Evolutionary conservation across 2,888 invertebrate genomes (phyloP).

Genomic region (Molorchus minor): DNA sequence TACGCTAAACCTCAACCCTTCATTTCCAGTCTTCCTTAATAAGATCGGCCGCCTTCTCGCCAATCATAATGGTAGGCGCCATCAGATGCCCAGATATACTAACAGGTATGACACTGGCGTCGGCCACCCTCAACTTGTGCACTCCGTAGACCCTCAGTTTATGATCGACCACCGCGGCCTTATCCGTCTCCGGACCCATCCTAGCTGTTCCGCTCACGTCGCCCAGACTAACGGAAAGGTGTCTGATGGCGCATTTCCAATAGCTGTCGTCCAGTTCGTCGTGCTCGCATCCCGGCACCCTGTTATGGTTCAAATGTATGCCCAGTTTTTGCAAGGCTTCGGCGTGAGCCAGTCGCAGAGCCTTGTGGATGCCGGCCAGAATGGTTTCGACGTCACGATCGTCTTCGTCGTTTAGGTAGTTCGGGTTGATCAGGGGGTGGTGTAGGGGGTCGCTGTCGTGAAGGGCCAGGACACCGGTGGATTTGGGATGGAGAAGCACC

Average conservation of each 20-base stretch:
- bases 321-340: constrained; percentile 70
- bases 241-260: constrained; percentile 70
- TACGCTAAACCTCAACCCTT: neutral
- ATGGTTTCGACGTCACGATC: constrained; percentile 69
- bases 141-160: constrained; percentile 71
- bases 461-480: constrained; percentile 75
- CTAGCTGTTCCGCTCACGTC: constrained; percentile 69
- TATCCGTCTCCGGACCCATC: constrained; percentile 74
- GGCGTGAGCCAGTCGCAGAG: constrained; percentile 69
- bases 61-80: constrained; percentile 76
- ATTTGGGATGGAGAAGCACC: constrained; percentile 79
- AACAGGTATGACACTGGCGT: constrained; percentile 73
- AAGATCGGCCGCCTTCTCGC: constrained; percentile 75
- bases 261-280: constrained; percentile 70
- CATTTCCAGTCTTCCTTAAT: constrained; percentile 64
- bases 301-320: constrained; percentile 56
- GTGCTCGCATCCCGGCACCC: constrained; percentile 64
- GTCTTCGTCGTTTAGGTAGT: constrained; percentile 75
- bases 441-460: constrained; percentile 77
- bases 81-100: constrained; percentile 74
- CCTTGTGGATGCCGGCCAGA: constrained; percentile 67
- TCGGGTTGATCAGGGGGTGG: constrained; percentile 80
- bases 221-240: constrained; percentile 46
- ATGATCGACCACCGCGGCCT: constrained; percentile 71
- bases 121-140: constrained; percentile 69